phyloP scores from a whole-genome alignment of 2,797 vertebrate genomes.

The Rhodeus uyekii region DNA sequence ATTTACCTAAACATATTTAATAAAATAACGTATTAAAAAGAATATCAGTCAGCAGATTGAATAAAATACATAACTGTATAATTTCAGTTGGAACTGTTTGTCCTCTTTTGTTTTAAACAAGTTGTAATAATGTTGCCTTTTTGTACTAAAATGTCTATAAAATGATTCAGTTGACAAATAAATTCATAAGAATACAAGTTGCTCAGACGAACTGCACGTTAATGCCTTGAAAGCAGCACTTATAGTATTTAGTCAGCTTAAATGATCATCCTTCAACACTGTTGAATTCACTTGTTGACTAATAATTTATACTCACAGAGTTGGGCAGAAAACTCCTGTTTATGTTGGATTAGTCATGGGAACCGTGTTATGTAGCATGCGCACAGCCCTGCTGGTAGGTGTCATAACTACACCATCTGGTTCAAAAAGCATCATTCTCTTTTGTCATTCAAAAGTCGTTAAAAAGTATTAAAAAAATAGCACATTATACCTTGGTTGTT shows the following conservation, averaged over 20 bases:
- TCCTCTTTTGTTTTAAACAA: neutral
- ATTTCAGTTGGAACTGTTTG: neutral
- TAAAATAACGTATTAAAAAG: no score
- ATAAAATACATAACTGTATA: neutral
- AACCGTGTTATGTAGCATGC: neutral
- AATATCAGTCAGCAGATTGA: neutral
- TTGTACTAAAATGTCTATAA: neutral
- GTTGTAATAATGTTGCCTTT: neutral
- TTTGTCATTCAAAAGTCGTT: neutral
- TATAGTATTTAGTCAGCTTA: neutral
- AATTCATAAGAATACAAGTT: neutral
- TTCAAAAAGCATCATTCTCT: neutral
- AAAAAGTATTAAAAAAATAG: neutral
- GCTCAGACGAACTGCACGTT: neutral
- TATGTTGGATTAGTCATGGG: neutral
- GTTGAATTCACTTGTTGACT: neutral
- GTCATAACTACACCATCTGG: neutral
- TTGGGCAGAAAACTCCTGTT: neutral
- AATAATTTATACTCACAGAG: neutral
- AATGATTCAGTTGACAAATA: neutral
- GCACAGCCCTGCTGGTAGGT: neutral
- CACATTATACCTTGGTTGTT: neutral
- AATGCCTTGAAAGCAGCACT: neutral
- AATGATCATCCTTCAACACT: neutral
- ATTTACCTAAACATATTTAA: no score